Evolutionary conservation across 2,888 invertebrate species (phyloP).

Genomic region (Papilio elwesi): DNA sequence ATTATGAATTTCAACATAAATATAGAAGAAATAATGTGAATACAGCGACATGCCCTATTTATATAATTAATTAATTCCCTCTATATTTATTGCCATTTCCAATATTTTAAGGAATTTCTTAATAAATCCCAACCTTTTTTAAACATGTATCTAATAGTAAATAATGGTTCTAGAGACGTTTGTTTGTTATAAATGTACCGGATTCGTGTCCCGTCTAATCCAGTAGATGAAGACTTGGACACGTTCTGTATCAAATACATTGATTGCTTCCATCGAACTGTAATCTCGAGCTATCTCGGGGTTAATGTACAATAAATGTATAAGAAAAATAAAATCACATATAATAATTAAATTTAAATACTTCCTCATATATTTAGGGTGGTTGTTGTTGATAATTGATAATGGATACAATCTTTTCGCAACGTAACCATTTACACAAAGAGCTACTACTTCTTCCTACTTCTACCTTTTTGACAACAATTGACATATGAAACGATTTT

Average conservation of each 20-base stretch:
- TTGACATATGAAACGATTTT: no score
- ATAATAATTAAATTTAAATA: constrained; percentile 26
- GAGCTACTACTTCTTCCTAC: no score
- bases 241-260: constrained; percentile 34
- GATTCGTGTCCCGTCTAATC: constrained; percentile 27
- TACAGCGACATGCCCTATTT: no score
- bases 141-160: background rate
- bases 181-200: constrained; percentile 13
- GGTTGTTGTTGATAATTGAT: no score
- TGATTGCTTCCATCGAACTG: constrained; percentile 18
- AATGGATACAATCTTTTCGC: no score
- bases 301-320: background rate
- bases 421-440: no score
- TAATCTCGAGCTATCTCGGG: constrained; percentile 25
- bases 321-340: constrained; percentile 10
- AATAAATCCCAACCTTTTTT: background rate
- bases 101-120: background rate
- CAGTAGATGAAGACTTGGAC: constrained; percentile 25
- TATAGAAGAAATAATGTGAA: no score
- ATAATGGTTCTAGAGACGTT: constrained; percentile 1
- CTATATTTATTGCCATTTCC: background rate
- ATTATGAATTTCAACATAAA: no score
- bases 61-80: no score
- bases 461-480: no score
- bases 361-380: no score